Evolutionary conservation across 2,888 invertebrate genomes (phyloP).

Genomic region (Leptopilina syphax): DNA sequence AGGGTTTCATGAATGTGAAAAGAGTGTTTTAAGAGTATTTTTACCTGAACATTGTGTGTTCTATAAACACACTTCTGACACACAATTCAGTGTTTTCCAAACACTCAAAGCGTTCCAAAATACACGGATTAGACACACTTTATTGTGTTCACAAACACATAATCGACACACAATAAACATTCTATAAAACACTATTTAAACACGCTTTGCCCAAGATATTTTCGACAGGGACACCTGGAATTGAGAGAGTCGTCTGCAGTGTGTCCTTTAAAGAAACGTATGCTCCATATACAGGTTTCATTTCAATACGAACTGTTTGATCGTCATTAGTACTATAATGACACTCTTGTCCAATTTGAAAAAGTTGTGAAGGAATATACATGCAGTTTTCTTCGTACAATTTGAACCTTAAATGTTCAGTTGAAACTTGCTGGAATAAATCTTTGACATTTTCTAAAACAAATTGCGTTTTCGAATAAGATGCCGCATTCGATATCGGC

Average conservation of each 20-base stretch:
- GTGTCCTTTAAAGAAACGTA: slow-evolving; percentile 42
- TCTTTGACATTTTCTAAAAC: slow-evolving; percentile 42
- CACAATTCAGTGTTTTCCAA: no score
- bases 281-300: slow-evolving; percentile 40
- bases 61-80: no score
- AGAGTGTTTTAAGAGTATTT: no score
- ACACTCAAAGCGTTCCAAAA: no score
- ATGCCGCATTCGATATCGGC: not conserved
- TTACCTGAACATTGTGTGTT: no score
- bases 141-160: no score
- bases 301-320: slow-evolving; percentile 32
- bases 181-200: no score
- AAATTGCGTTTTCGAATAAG: slow-evolving; percentile 40
- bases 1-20: no score
- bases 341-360: slow-evolving; percentile 43
- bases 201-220: no score
- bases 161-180: no score
- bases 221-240: no score
- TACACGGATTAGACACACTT: no score
- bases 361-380: slow-evolving; percentile 39
- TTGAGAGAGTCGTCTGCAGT: slow-evolving; percentile 37
- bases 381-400: slow-evolving; percentile 36
- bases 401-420: slow-evolving; percentile 45
- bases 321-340: slow-evolving; percentile 14
- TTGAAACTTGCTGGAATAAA: slow-evolving; percentile 33